Evolutionary conservation across 2,797 vertebrate species (phyloP), one percentile per base, ranked within the genome.

Genomic region (Tenualosa ilisha): DNA sequence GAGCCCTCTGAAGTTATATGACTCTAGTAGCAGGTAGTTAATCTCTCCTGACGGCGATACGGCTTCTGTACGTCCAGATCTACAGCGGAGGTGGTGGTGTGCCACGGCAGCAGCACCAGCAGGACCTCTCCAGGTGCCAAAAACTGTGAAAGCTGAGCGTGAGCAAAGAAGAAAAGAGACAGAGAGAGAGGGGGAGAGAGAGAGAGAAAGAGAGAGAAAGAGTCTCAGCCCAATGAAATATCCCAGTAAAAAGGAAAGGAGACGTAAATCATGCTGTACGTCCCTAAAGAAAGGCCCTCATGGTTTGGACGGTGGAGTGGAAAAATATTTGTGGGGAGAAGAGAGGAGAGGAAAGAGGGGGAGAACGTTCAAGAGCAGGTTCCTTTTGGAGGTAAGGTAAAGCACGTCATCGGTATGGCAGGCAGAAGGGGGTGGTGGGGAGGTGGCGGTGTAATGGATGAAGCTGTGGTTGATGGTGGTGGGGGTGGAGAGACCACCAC

Each of bases 241-340:
- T 79, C 46, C 40, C 72, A 79, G 63, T 84, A 56, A 88, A 89
- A 81, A 89, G 82, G 89, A 88, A 89, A 90, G 82, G 88, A 90
- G 59, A 86, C 68, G 83, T 88, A 88, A 92, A 91, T 90, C 84
- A 43, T 84, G 82, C 81, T 68, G 68, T 84, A 86, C 83, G 82
- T 86, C 86, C 89, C 86, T 88, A 92, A 89, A 93, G 92, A 93
- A 92, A 93, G 93, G 93, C 90, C 91, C 93, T 92, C 92, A 91
- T 88, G 93, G 93, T 94, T 93, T 94, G 93, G 92, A 95, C 75
- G 91, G 93, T 88, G 90, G 88, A 90, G 90, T 93, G 94, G 93
- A 95, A 95, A 95, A 94, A 93, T 93, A 92, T 93, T 93, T 93
- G 89, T 84, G 85, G 91, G 65, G 2, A 72, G 65, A 40, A 11